Conservation (phyloP, 2,113 vertebrate species). For the Anguilla japonica region DNA sequence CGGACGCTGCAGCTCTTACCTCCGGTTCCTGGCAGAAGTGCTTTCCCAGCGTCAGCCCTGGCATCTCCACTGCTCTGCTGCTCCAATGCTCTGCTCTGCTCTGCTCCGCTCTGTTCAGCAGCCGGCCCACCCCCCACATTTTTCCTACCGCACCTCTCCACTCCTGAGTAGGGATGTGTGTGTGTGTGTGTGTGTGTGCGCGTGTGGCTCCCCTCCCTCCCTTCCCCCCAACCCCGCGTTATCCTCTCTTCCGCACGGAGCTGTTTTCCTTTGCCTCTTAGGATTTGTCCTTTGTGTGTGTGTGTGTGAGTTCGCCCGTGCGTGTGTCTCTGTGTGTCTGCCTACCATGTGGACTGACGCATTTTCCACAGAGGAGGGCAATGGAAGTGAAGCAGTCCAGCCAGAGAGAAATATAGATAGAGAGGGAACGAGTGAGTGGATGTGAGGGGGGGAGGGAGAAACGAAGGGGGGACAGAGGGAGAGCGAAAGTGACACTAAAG, state of each 20-base stretch:
- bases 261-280: slow-evolving; percentile 41
- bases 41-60: neutral
- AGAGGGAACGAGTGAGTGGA: slow-evolving; percentile 25
- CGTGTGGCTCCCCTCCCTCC: slow-evolving; percentile 2
- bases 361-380: neutral
- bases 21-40: slow-evolving; percentile 20
- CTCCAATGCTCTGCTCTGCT: neutral
- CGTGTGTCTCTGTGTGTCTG: neutral
- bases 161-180: slow-evolving; percentile 6
- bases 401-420: slow-evolving; percentile 26
- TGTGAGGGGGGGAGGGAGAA: slow-evolving; percentile 15
- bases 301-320: neutral
- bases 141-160: slow-evolving; percentile 5
- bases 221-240: slow-evolving; percentile 28
- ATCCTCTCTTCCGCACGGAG: slow-evolving; percentile 44
- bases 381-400: neutral
- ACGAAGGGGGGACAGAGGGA: neutral
- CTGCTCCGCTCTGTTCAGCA: neutral
- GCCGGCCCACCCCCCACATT: neutral
- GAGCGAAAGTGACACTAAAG: neutral
- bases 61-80: slow-evolving; percentile 7
- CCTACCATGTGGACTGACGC: neutral
- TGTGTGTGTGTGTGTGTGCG: slow-evolving; percentile 13
- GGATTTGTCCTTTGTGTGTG: slow-evolving; percentile 43
- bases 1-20: slow-evolving; percentile 10